phyloP scores from a whole-genome alignment of 2,113 vertebrate species.

The Brachyhypopomus gauderio region DNA sequence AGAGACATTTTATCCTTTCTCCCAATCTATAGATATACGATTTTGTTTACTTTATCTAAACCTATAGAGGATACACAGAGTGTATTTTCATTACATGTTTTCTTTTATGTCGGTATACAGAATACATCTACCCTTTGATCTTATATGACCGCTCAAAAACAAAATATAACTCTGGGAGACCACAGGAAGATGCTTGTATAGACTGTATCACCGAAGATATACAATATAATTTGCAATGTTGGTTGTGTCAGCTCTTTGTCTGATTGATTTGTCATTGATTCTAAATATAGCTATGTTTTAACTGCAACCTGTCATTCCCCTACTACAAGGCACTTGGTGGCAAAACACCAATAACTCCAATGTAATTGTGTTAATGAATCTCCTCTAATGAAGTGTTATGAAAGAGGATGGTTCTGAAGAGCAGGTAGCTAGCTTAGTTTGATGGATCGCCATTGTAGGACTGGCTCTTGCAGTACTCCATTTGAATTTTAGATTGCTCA shows the following conservation, averaged over 20 bases:
- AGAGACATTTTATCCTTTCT: not conserved
- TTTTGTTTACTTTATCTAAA: not conserved
- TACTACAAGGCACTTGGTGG: not conserved
- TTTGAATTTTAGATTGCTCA: not conserved
- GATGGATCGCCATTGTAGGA: not conserved
- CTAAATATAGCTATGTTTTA: not conserved
- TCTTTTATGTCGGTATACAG: not conserved
- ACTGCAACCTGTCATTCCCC: not conserved
- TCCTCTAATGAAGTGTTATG: not conserved
- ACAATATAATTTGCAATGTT: not conserved
- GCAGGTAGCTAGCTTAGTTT: not conserved
- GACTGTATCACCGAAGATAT: not conserved
- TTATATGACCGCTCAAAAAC: not conserved
- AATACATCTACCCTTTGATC: not conserved
- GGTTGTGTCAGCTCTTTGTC: not conserved
- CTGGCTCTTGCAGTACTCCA: not conserved
- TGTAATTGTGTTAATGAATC: not conserved
- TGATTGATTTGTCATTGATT: not conserved
- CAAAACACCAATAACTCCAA: not conserved
- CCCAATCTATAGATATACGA: not conserved
- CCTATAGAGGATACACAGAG: too few relatives aligned
- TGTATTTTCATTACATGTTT: not conserved
- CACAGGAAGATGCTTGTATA: not conserved
- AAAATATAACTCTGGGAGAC: not conserved
- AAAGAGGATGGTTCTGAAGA: slow-evolving; percentile 2